Percentiles rank a stretch among this genome's conserved stretches.
Conservation (phyloP, 2,888 invertebrate species). For the Laspeyria flexula region DNA sequence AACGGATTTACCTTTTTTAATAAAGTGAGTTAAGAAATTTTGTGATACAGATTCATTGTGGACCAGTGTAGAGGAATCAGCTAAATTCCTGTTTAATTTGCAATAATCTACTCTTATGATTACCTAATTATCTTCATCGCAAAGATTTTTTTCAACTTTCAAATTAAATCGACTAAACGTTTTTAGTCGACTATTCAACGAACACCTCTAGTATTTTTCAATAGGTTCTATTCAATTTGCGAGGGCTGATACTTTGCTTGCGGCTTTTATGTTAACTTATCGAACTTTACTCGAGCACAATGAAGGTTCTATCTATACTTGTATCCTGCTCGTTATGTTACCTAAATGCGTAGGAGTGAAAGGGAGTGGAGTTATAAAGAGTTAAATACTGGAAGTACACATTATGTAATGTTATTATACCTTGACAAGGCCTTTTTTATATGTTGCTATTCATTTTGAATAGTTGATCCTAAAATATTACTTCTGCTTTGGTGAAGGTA, state of each 20-base stretch:
- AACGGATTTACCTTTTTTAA: too few species aligned
- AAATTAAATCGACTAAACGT: constrained; percentile 1
- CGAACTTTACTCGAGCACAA: constrained; percentile 24
- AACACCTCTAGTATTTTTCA: constrained; percentile 24
- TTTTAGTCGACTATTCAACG: neutral
- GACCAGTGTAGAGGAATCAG: too few species aligned
- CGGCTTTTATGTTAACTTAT: constrained; percentile 33
- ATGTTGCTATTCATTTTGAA: too few species aligned
- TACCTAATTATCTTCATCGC: too few species aligned
- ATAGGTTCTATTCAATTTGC: constrained; percentile 27
- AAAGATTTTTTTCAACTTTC: neutral
- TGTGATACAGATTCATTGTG: too few species aligned
- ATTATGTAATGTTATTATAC: too few species aligned
- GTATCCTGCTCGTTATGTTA: constrained; percentile 28
- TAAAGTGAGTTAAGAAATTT: too few species aligned
- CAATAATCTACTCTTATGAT: too few species aligned
- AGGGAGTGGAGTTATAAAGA: constrained; percentile 20
- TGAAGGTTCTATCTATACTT: constrained; percentile 24
- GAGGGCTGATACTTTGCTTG: constrained; percentile 18
- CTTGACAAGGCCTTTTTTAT: too few species aligned
- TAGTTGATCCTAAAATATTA: too few species aligned
- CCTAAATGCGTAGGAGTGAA: constrained; percentile 19
- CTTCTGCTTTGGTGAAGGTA: too few species aligned
- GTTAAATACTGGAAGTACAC: neutral
- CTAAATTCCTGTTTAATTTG: too few species aligned